Conservation (phyloP, 1,140 invertebrate genomes). For the Megalonaias nervosa region DNA sequence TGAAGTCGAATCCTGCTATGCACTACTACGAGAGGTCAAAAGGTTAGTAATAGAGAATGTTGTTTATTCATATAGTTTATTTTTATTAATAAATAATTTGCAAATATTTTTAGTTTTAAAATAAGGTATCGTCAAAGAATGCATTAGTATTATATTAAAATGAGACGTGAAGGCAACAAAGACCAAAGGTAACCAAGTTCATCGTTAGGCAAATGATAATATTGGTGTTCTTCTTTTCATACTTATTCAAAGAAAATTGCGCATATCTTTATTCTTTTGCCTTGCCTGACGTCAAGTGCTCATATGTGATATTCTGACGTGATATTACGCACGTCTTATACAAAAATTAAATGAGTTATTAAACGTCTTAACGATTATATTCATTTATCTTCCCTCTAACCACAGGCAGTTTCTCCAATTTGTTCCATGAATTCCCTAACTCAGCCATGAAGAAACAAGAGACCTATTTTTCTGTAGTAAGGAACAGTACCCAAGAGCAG, state of each 20-base stretch:
- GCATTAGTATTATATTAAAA: not conserved
- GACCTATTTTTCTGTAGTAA: constrained; percentile 32
- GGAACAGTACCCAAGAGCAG: constrained; percentile 38
- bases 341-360: not conserved
- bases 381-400: not conserved
- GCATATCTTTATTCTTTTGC: not conserved
- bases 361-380: not conserved
- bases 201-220: too few relatives aligned
- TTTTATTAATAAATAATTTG: not conserved
- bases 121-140: not conserved
- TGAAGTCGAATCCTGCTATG: constrained; percentile 28
- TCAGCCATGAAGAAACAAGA: constrained; percentile 27
- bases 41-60: constrained; percentile 20
- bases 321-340: too few relatives aligned
- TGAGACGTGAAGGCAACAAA: not conserved
- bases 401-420: constrained; percentile 27
- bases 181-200: too few relatives aligned
- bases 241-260: not conserved
- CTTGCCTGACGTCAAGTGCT: not conserved
- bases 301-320: not conserved
- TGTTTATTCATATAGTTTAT: too few relatives aligned
- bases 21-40: constrained; percentile 45
- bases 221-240: not conserved
- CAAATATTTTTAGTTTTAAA: not conserved
- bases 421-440: constrained; percentile 29